Evolutionary conservation across 2,888 invertebrate species (phyloP).

Genomic region (Biston stratarius): DNA sequence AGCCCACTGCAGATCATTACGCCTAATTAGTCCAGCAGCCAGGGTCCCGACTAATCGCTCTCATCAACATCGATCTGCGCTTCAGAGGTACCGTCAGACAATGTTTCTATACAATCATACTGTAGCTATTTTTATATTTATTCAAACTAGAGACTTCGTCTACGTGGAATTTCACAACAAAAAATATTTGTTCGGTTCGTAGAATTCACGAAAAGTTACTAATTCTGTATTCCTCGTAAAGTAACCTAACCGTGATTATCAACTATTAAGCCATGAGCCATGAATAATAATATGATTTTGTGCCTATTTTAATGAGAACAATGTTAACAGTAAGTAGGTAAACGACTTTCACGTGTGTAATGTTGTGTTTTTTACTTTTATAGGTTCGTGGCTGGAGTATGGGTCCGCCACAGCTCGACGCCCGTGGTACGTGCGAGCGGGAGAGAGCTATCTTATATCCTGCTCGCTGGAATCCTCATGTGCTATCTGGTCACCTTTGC

Average conservation of each 20-base stretch:
- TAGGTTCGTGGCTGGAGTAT: slow-evolving; percentile 91
- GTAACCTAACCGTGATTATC: no score
- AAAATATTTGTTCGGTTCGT: no score
- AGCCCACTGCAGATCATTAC: slow-evolving; percentile 1
- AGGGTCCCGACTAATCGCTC: slow-evolving; percentile 20
- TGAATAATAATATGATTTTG: no score
- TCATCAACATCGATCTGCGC: slow-evolving; percentile 14
- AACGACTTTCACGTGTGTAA: no score
- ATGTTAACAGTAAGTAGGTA: no score
- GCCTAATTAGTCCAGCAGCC: slow-evolving; percentile 18
- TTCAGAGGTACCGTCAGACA: background rate
- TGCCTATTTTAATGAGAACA: no score
- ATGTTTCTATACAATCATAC: background rate
- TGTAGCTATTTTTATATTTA: slow-evolving; percentile 2
- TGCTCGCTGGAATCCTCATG: slow-evolving; percentile 95
- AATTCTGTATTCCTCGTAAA: no score
- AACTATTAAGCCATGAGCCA: no score
- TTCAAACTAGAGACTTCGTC: background rate
- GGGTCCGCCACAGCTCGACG: slow-evolving; percentile 95
- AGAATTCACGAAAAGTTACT: no score
- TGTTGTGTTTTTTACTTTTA: background rate
- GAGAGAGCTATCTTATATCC: slow-evolving; percentile 95
- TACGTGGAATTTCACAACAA: background rate
- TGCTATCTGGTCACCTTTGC: slow-evolving; percentile 97
- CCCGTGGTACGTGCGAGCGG: slow-evolving; percentile 99